Evolutionary conservation across 2,888 invertebrate species (phyloP).

Genomic region (Napeogenes inachia): DNA sequence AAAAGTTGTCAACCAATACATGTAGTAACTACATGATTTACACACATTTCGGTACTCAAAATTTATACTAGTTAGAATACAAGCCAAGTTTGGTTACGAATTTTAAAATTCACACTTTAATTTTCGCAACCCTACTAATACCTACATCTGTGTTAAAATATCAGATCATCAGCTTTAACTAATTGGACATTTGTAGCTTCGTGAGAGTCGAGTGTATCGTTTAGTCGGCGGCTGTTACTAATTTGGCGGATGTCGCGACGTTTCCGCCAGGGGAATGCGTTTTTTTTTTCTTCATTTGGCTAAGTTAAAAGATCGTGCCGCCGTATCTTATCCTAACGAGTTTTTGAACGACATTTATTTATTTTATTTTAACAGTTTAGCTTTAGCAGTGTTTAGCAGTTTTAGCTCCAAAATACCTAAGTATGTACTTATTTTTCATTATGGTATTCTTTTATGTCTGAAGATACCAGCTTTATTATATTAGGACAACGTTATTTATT

Average conservation of each 20-base stretch:
- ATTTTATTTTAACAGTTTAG: too few species aligned
- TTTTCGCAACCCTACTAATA: neutral
- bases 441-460: too few species aligned
- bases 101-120: neutral
- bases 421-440: too few species aligned
- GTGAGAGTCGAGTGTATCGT: constrained; percentile 28
- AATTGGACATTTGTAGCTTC: constrained; percentile 38
- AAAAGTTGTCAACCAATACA: too few species aligned
- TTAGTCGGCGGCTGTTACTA: constrained; percentile 40
- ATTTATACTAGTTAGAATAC: too few species aligned
- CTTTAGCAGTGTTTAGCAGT: too few species aligned
- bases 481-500: too few species aligned
- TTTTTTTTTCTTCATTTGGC: constrained; percentile 28
- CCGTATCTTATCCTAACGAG: constrained; percentile 19
- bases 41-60: neutral
- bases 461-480: too few species aligned
- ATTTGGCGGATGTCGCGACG: constrained; percentile 47
- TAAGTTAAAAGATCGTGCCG: constrained; percentile 21
- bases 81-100: neutral
- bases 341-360: constrained; percentile 5
- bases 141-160: constrained; percentile 22
- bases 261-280: constrained; percentile 35
- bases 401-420: too few species aligned
- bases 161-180: constrained; percentile 25
- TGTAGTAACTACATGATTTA: too few species aligned